Evolutionary conservation across 2,888 invertebrate genomes (phyloP).

Genomic region (Automeris io): DNA sequence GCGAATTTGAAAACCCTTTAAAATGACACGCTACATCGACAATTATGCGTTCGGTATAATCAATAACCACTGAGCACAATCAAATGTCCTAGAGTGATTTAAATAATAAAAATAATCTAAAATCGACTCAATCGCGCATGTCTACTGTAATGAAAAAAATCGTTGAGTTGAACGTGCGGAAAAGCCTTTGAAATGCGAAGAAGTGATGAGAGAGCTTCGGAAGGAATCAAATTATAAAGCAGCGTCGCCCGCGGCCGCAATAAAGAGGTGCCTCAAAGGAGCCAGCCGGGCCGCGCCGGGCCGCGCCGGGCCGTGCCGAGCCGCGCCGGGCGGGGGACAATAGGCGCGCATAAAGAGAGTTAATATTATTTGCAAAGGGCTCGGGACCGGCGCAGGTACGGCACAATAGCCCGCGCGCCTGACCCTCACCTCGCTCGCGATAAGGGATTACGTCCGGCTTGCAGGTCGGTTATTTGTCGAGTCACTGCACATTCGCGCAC

Average conservation of each 20-base stretch:
- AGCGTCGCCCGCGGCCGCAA: conserved; percentile 24
- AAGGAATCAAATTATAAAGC: conserved; percentile 19
- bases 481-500: not conserved
- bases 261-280: conserved; percentile 35
- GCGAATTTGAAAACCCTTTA: no score
- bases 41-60: no score
- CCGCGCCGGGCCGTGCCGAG: no score
- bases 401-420: conserved; percentile 23
- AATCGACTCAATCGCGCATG: no score
- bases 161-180: not conserved
- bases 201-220: conserved; percentile 6
- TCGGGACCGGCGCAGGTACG: conserved; percentile 13
- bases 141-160: not conserved
- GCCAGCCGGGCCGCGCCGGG: no score
- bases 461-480: conserved; percentile 22
- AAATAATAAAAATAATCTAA: no score
- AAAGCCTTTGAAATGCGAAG: not conserved
- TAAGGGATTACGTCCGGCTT: conserved; percentile 40
- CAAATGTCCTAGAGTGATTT: no score
- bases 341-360: conserved; percentile 43
- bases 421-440: conserved; percentile 32
- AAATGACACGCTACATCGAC: no score
- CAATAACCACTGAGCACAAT: no score
- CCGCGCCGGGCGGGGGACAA: conserved; percentile 34
- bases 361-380: conserved; percentile 49